Evolutionary conservation across 2,113 vertebrate species (phyloP).

Genomic region (Austrofundulus limnaeus): DNA sequence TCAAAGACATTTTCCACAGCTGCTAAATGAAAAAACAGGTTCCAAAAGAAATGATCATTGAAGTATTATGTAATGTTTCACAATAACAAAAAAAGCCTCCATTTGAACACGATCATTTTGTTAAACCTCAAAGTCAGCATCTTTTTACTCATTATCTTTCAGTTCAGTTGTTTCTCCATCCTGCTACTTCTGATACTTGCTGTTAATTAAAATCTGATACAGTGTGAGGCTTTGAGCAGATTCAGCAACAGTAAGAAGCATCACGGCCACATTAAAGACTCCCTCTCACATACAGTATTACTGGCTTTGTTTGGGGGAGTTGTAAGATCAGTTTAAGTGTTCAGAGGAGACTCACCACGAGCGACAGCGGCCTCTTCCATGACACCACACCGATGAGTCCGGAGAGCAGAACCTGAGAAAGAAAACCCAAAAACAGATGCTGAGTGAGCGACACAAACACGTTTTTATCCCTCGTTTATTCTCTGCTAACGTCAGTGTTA

Average conservation of each 20-base stretch:
- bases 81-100: background rate
- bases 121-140: background rate
- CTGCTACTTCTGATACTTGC: background rate
- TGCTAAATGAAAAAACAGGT: background rate
- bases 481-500: too few relatives aligned
- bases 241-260: background rate
- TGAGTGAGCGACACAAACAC: conserved; percentile 27
- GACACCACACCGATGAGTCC: conserved; percentile 96
- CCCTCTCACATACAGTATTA: conserved; percentile 15
- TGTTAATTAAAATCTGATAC: background rate
- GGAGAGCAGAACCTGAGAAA: conserved; percentile 91
- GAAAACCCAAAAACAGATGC: conserved; percentile 26
- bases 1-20: background rate
- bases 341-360: conserved; percentile 88
- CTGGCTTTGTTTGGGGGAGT: conserved; percentile 26
- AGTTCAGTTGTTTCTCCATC: background rate
- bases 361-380: conserved; percentile 96
- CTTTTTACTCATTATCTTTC: background rate
- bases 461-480: too few relatives aligned
- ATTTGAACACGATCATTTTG: background rate
- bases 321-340: conserved; percentile 28
- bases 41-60: too few relatives aligned
- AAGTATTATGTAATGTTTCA: background rate
- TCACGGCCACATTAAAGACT: conserved; percentile 14
- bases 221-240: background rate